Percentiles rank a stretch among this genome's conserved stretches.
Evolutionary conservation across 2,797 vertebrate genomes (phyloP).

Genomic region (Sebastes aleutianus): DNA sequence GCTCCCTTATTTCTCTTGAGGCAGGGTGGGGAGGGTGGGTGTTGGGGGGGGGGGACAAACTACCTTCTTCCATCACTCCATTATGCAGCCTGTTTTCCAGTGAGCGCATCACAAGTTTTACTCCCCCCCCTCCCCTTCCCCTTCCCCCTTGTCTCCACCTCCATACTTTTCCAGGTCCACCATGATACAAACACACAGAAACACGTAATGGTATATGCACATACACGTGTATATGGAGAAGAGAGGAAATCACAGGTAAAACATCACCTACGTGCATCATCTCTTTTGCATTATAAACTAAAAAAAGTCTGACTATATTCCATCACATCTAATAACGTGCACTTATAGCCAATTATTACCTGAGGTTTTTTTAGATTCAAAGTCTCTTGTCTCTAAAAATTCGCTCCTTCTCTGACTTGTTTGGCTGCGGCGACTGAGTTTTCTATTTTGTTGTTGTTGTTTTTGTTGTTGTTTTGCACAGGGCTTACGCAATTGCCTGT

Average conservation of each 20-base stretch:
- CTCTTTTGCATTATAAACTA: background rate
- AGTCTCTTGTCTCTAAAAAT: slow-evolving; percentile 9
- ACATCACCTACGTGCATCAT: background rate
- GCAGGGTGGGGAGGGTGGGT: slow-evolving; percentile 54
- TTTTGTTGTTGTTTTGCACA: slow-evolving; percentile 69
- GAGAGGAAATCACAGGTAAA: background rate
- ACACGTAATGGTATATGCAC: background rate
- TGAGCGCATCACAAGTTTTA: slow-evolving; percentile 97
- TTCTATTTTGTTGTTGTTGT: slow-evolving; percentile 66
- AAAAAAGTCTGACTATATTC: background rate
- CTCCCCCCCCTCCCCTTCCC: slow-evolving; percentile 45
- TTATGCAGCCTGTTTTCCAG: slow-evolving; percentile 99
- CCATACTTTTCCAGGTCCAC: slow-evolving; percentile 39
- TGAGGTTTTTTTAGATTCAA: background rate
- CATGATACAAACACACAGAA: slow-evolving; percentile 75
- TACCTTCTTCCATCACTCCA: slow-evolving; percentile 81
- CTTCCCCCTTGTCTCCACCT: background rate
- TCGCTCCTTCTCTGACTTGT: slow-evolving; percentile 17
- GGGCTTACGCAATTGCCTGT: slow-evolving; percentile 71
- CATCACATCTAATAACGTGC: background rate
- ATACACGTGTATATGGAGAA: background rate
- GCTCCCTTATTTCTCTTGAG: slow-evolving; percentile 98
- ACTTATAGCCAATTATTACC: slow-evolving; percentile 3
- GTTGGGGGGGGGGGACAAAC: slow-evolving; percentile 6
- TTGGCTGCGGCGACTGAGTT: slow-evolving; percentile 49